These are phyloP conservation scores for Trimorus sp. DNA, from an alignment of 2,888 invertebrate genomes.

Conservation along the genomic window DNA sequence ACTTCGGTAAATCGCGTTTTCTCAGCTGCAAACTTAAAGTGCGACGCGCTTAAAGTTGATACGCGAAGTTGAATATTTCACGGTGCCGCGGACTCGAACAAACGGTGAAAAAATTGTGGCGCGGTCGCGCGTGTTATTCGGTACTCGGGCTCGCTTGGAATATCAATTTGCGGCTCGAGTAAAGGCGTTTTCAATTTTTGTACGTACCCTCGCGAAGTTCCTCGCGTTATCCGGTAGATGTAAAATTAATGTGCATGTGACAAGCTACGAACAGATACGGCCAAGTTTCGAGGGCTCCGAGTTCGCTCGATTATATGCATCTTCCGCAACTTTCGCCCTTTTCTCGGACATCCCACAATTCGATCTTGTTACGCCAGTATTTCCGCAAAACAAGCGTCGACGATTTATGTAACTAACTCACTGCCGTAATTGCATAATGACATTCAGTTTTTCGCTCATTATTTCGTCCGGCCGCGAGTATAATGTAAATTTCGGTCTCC, in stretches of 20 bases:
- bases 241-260: constrained; percentile 52
- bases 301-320: constrained; percentile 55
- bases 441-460: constrained; percentile 1
- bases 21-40: constrained; percentile 23
- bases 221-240: constrained; percentile 16
- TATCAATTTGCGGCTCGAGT: constrained; percentile 27
- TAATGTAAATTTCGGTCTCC: constrained; percentile 10
- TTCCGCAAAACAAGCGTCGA: too few relatives aligned
- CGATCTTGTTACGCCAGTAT: too few relatives aligned
- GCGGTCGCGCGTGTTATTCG: neutral
- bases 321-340: constrained; percentile 28
- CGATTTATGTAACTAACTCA: neutral
- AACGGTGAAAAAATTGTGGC: neutral
- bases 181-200: constrained; percentile 33
- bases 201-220: constrained; percentile 26
- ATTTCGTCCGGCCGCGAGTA: constrained; percentile 3
- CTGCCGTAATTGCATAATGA: too few relatives aligned
- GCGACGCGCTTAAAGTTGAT: constrained; percentile 22
- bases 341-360: too few relatives aligned
- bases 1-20: constrained; percentile 23
- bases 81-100: constrained; percentile 9
- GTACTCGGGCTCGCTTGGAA: constrained; percentile 5
- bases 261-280: constrained; percentile 41
- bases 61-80: constrained; percentile 27
- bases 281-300: constrained; percentile 48